Evolutionary conservation across 2,888 invertebrate species (phyloP).

Genomic region (Azorinus chamasolen): DNA sequence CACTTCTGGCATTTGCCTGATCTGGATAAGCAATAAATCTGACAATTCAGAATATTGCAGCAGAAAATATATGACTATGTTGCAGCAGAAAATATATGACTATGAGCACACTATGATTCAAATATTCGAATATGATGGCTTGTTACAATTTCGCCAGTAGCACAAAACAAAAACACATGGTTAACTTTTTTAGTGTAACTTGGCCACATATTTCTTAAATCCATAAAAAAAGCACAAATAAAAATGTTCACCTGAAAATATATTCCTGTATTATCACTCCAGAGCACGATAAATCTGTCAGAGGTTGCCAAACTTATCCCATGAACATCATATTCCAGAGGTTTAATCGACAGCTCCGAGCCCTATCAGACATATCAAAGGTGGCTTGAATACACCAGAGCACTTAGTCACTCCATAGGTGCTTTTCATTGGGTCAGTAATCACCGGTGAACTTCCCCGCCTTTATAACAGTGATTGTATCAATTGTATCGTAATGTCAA

Average conservation of each 20-base stretch:
- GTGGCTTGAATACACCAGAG: slow-evolving; percentile 56
- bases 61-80: too few species aligned
- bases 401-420: slow-evolving; percentile 63
- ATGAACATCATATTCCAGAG: slow-evolving; percentile 57
- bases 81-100: too few species aligned
- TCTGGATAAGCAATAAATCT: too few species aligned
- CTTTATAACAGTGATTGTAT: slow-evolving; percentile 56
- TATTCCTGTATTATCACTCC: slow-evolving; percentile 38
- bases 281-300: slow-evolving; percentile 54
- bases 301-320: slow-evolving; percentile 24
- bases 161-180: too few species aligned
- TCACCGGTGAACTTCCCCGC: slow-evolving; percentile 61
- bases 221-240: neutral
- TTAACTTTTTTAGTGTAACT: too few species aligned
- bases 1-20: too few species aligned
- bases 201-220: too few species aligned
- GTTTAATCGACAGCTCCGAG: slow-evolving; percentile 47
- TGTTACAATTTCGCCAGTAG: too few species aligned
- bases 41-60: too few species aligned
- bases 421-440: slow-evolving; percentile 66
- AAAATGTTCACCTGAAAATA: slow-evolving; percentile 30
- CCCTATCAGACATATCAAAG: slow-evolving; percentile 46
- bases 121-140: too few species aligned
- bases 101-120: too few species aligned
- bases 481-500: slow-evolving; percentile 65